phyloP scores from a whole-genome alignment of 1,140 invertebrate genomes.

The Drosophila ohnishii region DNA sequence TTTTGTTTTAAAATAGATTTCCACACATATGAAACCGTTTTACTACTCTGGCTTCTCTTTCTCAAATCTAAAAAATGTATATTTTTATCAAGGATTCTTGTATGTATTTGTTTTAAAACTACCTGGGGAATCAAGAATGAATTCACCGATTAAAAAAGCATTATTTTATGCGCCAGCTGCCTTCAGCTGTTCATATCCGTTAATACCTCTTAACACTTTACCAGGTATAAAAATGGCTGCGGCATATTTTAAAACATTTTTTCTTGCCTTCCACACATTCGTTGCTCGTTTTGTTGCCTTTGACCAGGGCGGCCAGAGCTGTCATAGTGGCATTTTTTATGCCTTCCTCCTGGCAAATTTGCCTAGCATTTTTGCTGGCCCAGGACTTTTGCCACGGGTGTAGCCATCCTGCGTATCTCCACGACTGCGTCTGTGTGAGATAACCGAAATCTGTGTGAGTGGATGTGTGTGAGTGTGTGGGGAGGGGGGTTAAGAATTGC shows the following conservation, averaged over 20 bases:
- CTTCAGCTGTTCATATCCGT: constrained; percentile 12
- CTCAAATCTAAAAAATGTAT: background rate
- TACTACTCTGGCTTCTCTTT: too few relatives aligned
- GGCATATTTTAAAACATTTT: constrained; percentile 64
- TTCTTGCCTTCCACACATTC: constrained; percentile 29
- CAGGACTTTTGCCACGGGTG: constrained; percentile 65
- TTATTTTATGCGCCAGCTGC: background rate
- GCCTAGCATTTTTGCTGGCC: constrained; percentile 46
- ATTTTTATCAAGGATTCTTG: too few relatives aligned
- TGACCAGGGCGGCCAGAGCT: constrained; percentile 55
- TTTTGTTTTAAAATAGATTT: too few relatives aligned
- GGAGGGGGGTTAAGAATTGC: constrained; percentile 27
- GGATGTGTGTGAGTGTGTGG: constrained; percentile 17
- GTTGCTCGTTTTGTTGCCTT: constrained; percentile 42
- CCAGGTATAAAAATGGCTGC: constrained; percentile 51
- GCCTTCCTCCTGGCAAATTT: constrained; percentile 53
- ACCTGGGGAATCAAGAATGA: background rate
- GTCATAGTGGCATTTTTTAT: constrained; percentile 60
- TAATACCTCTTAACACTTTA: constrained; percentile 33
- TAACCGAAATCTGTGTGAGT: constrained; percentile 53
- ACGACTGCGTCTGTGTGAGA: constrained; percentile 37
- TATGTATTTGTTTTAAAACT: background rate
- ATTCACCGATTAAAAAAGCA: background rate
- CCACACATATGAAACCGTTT: too few relatives aligned
- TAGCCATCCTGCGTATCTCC: constrained; percentile 13